A percentile compares a stretch with the other conserved stretches of the same genome.
Conservation (phyloP, 2,797 vertebrate species). For the Sternotherus odoratus region DNA sequence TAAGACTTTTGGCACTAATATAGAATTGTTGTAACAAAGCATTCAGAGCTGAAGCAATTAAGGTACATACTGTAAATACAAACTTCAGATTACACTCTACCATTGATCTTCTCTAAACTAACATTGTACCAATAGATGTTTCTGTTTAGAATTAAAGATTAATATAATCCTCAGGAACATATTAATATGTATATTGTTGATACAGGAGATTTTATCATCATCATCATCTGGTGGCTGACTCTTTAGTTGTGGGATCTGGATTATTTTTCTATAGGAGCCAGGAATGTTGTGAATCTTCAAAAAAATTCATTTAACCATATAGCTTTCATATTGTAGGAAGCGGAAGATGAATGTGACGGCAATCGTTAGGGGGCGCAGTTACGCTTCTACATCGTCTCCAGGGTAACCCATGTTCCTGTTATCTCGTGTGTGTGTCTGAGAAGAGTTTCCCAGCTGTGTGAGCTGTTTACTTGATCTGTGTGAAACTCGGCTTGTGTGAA, state of each 20-base stretch:
- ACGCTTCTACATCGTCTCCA: too few relatives aligned
- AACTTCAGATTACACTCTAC: background rate
- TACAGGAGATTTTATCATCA: background rate
- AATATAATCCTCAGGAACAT: background rate
- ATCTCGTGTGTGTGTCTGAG: too few relatives aligned
- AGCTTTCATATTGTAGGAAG: background rate
- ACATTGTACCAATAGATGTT: background rate
- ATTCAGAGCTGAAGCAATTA: background rate
- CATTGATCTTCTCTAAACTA: background rate
- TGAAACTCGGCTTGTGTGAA: too few relatives aligned
- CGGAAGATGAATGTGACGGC: too few relatives aligned
- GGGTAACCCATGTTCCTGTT: too few relatives aligned
- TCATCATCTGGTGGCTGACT: background rate
- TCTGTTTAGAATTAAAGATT: background rate
- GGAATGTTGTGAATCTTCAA: background rate
- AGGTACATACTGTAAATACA: background rate
- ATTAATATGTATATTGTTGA: background rate
- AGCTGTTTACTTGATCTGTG: too few relatives aligned
- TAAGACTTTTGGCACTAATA: background rate
- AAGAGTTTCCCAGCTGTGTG: too few relatives aligned
- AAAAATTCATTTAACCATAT: accelerated
- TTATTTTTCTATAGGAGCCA: background rate
- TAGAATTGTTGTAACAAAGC: background rate
- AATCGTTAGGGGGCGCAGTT: too few relatives aligned
- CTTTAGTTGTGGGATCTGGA: background rate